A percentile compares a stretch with the other conserved stretches of the same genome.
phyloP scores from a whole-genome alignment of 2,888 invertebrate genomes.

The Ophion obscuratus region DNA sequence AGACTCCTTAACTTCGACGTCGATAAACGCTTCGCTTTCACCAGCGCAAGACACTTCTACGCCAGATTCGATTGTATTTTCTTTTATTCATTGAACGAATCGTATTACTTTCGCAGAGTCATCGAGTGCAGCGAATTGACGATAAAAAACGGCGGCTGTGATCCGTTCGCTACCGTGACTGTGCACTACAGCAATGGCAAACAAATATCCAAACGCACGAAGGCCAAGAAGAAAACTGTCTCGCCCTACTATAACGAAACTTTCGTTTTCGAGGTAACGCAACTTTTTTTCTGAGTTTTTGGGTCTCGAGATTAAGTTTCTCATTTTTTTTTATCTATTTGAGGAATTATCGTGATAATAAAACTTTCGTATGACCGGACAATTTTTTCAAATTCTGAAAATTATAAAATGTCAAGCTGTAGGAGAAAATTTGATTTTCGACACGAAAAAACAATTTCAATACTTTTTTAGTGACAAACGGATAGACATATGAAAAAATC shows the following conservation, averaged over 20 bases:
- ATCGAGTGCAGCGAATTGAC: constrained; percentile 95
- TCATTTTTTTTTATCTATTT: not conserved
- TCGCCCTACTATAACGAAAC: constrained; percentile 95
- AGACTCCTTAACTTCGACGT: too few relatives aligned
- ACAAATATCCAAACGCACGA: constrained; percentile 92
- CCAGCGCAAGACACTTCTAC: too few relatives aligned
- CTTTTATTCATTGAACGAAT: not conserved
- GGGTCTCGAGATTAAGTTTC: not conserved
- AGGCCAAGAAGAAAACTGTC: constrained; percentile 95
- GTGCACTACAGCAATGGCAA: constrained; percentile 93
- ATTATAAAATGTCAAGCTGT: too few relatives aligned
- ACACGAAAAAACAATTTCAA: too few relatives aligned
- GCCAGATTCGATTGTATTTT: too few relatives aligned
- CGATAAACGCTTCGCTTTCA: not conserved
- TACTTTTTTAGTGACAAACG: too few relatives aligned
- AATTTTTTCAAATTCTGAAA: too few relatives aligned
- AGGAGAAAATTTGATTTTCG: too few relatives aligned
- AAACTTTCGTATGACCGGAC: too few relatives aligned
- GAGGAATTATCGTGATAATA: not conserved
- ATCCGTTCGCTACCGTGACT: constrained; percentile 94
- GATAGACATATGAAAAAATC: too few relatives aligned
- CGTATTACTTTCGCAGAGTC: constrained; percentile 85
- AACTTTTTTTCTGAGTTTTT: not conserved
- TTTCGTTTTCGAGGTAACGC: constrained; percentile 89
- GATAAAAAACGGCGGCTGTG: constrained; percentile 95